A percentile compares a stretch with the other conserved stretches of the same genome.
Evolutionary conservation across 1,140 invertebrate genomes (phyloP).

Genomic region (Aphidius gifuensis): DNA sequence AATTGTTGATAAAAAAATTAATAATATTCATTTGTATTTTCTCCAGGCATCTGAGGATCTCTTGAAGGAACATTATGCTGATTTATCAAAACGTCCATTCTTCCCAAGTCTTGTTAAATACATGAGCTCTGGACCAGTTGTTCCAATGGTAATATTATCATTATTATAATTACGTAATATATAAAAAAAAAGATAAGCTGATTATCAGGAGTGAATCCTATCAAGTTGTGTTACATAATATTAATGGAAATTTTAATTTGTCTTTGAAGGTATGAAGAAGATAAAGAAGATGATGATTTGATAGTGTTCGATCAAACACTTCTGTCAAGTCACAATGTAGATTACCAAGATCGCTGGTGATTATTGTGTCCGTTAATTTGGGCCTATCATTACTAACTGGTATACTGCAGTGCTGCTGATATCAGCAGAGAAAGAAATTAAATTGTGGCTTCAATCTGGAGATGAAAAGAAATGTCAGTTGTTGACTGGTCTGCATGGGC

Average conservation of each 20-base stretch:
- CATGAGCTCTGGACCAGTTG: constrained; percentile 96
- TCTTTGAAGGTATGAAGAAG: constrained; percentile 67
- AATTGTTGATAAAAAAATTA: neutral
- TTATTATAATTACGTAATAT: constrained; percentile 4
- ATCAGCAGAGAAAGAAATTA: constrained; percentile 93
- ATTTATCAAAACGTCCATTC: constrained; percentile 83
- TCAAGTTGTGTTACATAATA: constrained; percentile 4
- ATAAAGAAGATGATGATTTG: too few species aligned
- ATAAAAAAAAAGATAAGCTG: neutral
- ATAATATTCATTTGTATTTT: constrained; percentile 27
- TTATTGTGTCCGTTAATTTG: constrained; percentile 90
- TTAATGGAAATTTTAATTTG: neutral
- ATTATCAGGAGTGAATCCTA: constrained; percentile 3
- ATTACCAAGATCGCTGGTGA: too few species aligned
- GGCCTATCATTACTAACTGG: too few species aligned
- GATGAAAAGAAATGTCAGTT: constrained; percentile 59
- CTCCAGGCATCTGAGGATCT: constrained; percentile 72
- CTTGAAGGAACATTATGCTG: constrained; percentile 87
- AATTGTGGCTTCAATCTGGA: constrained; percentile 93
- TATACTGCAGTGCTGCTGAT: constrained; percentile 94
- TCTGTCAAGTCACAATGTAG: constrained; percentile 95
- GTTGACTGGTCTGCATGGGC: constrained; percentile 75
- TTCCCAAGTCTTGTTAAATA: constrained; percentile 93
- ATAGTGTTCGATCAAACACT: too few species aligned
- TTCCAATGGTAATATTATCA: constrained; percentile 78